A percentile compares a stretch with the other conserved stretches of the same genome.
Evolutionary conservation across 2,797 vertebrate genomes (phyloP).

Genomic region (Calcarius lapponicus): DNA sequence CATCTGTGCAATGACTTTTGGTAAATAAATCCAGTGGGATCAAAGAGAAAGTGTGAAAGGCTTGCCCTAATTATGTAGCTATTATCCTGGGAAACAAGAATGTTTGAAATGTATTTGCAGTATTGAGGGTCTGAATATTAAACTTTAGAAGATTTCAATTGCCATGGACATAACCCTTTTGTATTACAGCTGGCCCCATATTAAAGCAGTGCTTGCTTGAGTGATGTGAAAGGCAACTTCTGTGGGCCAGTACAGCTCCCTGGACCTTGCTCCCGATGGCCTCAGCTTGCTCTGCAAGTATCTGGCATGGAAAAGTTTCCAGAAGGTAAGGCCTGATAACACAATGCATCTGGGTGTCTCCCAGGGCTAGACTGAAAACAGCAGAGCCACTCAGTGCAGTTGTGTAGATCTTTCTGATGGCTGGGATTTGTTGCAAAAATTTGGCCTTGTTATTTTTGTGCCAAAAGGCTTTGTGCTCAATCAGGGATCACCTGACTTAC

Average conservation of each 20-base stretch:
- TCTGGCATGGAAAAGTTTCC: not conserved
- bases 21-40: conserved; percentile 14
- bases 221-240: not conserved
- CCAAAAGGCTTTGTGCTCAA: not conserved
- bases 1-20: not conserved
- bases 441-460: not conserved
- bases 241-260: not conserved
- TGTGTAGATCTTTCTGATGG: not conserved
- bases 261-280: not conserved
- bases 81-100: not conserved
- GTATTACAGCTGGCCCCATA: not conserved
- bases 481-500: not conserved
- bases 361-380: not conserved
- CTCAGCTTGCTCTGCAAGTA: not conserved
- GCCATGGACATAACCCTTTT: not conserved
- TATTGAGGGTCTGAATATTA: not conserved
- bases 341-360: not conserved
- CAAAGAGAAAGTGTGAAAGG: conserved; percentile 52
- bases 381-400: not conserved
- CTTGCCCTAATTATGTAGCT: not conserved
- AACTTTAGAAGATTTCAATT: not conserved
- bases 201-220: not conserved
- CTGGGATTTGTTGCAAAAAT: not conserved
- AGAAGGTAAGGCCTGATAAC: not conserved
- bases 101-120: not conserved